Evolutionary conservation across 2,797 vertebrate species (phyloP).

Genomic region (Trachops cirrhosus): DNA sequence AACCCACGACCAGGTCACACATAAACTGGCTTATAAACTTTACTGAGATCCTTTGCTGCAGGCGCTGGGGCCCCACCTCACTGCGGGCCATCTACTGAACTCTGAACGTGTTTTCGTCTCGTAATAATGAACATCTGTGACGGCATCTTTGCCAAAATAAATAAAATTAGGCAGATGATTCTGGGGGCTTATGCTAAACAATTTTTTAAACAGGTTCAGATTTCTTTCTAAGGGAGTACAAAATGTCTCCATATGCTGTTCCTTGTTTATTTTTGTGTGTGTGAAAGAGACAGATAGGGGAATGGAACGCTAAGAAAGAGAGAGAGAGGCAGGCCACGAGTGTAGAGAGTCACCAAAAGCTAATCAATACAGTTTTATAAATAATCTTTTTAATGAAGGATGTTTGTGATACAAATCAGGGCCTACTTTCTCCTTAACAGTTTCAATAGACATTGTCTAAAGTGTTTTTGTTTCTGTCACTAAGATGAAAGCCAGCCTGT

Average conservation of each 20-base stretch:
- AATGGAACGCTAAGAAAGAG: neutral
- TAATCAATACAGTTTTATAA: neutral
- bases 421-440: neutral
- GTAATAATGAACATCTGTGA: constrained; percentile 82
- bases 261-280: constrained; percentile 35
- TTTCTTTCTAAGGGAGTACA: constrained; percentile 67
- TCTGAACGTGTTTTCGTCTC: constrained; percentile 61
- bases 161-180: constrained; percentile 78
- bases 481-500: neutral
- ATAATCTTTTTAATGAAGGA: neutral
- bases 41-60: neutral
- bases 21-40: constrained; percentile 26
- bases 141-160: constrained; percentile 78
- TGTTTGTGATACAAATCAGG: neutral
- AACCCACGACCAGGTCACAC: constrained; percentile 5
- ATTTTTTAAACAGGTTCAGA: constrained; percentile 73
- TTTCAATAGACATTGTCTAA: neutral
- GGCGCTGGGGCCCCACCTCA: too few species aligned
- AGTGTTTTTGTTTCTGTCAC: neutral
- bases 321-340: neutral
- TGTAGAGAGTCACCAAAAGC: neutral
- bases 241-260: constrained; percentile 50
- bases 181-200: constrained; percentile 74
- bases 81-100: neutral
- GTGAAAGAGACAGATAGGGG: neutral